These are phyloP conservation scores for Netelia virgata DNA, from an alignment of 2,888 invertebrate genomes.

Conservation along the genomic window DNA sequence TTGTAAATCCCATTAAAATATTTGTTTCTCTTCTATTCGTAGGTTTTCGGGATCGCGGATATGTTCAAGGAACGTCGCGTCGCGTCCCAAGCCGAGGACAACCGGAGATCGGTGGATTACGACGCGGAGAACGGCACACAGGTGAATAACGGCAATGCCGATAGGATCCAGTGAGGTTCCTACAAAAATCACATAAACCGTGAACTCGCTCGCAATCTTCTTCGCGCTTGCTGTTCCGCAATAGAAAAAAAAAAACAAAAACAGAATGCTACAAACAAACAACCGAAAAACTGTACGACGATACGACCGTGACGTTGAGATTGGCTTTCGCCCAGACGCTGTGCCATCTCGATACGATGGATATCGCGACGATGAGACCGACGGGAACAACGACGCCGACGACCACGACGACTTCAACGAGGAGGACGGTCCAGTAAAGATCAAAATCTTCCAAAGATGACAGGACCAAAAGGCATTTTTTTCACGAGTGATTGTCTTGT, in stretches of 20 bases:
- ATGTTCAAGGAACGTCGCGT: constrained; percentile 77
- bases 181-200: constrained; percentile 20
- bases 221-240: constrained; percentile 46
- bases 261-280: constrained; percentile 22
- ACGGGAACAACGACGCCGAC: constrained; percentile 43
- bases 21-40: constrained; percentile 30
- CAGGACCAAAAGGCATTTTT: constrained; percentile 1
- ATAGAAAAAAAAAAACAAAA: constrained; percentile 39
- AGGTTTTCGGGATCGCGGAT: constrained; percentile 79
- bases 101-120: constrained; percentile 77
- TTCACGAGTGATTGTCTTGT: background rate
- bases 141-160: constrained; percentile 84
- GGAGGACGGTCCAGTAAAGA: constrained; percentile 9
- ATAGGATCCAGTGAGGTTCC: constrained; percentile 81
- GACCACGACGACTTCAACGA: constrained; percentile 50
- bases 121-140: constrained; percentile 80
- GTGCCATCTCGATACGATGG: constrained; percentile 54
- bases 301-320: constrained; percentile 66
- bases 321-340: constrained; percentile 69
- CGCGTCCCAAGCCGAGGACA: constrained; percentile 68
- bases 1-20: background rate
- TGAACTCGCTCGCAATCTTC: constrained; percentile 12
- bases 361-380: constrained; percentile 41
- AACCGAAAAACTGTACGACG: constrained; percentile 45
- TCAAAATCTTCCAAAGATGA: constrained; percentile 33